A percentile compares a stretch with the other conserved stretches of the same genome.
Evolutionary conservation across 2,113 vertebrate species (phyloP).

Genomic region (Tyto alba): DNA sequence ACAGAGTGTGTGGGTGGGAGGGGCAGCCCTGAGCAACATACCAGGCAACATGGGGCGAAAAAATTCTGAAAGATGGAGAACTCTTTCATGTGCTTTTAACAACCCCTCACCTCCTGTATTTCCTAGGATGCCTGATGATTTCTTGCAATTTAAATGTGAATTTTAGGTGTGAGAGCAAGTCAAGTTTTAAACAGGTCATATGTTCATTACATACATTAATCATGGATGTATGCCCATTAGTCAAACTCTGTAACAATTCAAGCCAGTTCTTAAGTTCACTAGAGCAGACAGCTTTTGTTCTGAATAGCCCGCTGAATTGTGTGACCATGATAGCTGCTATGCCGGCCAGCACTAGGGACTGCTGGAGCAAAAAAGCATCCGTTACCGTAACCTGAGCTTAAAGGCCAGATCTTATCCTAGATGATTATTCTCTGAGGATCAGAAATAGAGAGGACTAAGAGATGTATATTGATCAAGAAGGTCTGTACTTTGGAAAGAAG

Average conservation of each 20-base stretch:
- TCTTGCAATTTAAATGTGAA: background rate
- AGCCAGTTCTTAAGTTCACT: background rate
- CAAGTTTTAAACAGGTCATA: background rate
- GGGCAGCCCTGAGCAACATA: conserved; percentile 33
- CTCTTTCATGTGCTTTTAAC: background rate
- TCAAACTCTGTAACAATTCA: background rate
- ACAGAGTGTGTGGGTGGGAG: conserved; percentile 8
- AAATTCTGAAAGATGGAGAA: background rate
- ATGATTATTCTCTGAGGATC: background rate
- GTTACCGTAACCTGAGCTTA: background rate
- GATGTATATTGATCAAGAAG: background rate
- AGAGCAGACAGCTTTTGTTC: background rate
- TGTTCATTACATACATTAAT: background rate
- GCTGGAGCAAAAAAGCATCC: background rate
- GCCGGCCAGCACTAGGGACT: background rate
- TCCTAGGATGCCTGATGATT: background rate
- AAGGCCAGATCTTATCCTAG: background rate
- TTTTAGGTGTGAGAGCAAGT: background rate
- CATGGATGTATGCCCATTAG: background rate
- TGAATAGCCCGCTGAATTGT: background rate
- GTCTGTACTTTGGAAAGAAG: background rate
- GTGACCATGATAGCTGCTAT: background rate
- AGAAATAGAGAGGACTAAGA: background rate
- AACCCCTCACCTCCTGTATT: background rate
- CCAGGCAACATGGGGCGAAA: background rate